phyloP scores from a whole-genome alignment of 2,797 vertebrate genomes.

The Leptodactylus fallax region DNA sequence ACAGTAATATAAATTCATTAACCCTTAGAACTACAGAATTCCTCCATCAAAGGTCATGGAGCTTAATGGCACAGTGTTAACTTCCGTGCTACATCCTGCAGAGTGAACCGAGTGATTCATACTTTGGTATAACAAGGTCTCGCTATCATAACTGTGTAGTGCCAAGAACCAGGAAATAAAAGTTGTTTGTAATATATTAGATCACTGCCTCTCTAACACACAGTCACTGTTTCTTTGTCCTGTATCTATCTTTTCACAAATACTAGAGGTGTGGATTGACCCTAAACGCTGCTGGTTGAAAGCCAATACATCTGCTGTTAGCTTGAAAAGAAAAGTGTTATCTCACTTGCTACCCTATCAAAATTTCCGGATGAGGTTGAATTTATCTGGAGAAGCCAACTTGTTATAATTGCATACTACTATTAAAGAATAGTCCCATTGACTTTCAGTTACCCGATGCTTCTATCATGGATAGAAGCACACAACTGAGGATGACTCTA shows the following conservation, averaged over 20 bases:
- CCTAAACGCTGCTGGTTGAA: background rate
- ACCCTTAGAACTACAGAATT: background rate
- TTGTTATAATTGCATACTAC: slow-evolving; percentile 1
- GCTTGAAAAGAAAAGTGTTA: slow-evolving; percentile 34
- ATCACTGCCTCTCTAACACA: slow-evolving; percentile 23
- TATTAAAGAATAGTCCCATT: slow-evolving; percentile 1
- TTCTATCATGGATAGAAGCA: background rate
- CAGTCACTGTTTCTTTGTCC: slow-evolving; percentile 22
- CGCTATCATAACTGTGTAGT: slow-evolving; percentile 13
- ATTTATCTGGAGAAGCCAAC: slow-evolving; percentile 42
- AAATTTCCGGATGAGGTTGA: slow-evolving; percentile 27
- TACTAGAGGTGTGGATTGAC: slow-evolving; percentile 22
- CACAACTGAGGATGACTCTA: background rate
- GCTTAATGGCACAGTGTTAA: too few relatives aligned
- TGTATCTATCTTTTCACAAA: background rate
- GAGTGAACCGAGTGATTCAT: too few relatives aligned
- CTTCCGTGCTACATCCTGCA: too few relatives aligned
- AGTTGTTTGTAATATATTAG: slow-evolving; percentile 13
- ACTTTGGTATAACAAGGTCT: background rate
- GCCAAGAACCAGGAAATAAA: background rate
- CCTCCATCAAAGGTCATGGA: background rate
- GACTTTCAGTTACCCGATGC: slow-evolving; percentile 11
- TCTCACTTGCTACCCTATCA: slow-evolving; percentile 22
- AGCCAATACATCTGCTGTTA: slow-evolving; percentile 35
- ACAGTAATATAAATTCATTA: background rate